Base-by-base conservation (phyloP, 2,113 vertebrate genomes). In the Cephalopterus ornatus region DNA sequence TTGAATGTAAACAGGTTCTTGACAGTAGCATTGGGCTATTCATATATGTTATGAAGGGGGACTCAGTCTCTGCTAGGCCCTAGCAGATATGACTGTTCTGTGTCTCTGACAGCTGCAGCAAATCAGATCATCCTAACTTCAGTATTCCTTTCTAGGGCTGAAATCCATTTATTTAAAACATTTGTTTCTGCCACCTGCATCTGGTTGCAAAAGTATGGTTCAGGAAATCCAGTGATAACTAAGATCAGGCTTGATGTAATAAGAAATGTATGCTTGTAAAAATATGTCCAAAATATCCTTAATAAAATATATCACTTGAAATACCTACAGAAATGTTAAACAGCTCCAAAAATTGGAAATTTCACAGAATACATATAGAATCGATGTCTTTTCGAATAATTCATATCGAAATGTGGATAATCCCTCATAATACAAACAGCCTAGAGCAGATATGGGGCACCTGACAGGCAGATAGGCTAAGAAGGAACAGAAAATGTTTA, bases 21-120 rank as follows among this genome's bases (percentile, higher is more conserved):
- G 55, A 42, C 6, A n/a, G 32, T 42, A 50, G 41, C 1, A 1
- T 28, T 52, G 66, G 26, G 33, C 32, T 83, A 22, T 63, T 15
- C 7, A 0, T 10, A 8, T 22, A 24, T 49, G 11, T 61, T 42
- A 9, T 39, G n/a, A n/a, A n/a, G n/a, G 20, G 27, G 26, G 26
- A 68, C 26, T 65, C 58, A 56, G 50, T 14, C 67, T 74, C 75
- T 84, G 22, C 23, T 12, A 62, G n/a, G 11, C 26, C 12, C 3
- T 23, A 53, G 55, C 33, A 92, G 44, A n/a, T 22, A 8, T 19
- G 39, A 4, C 41, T 44, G 32, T 55, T 87, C 61, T 72, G 21
- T 63, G 21, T 68, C 12, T 88, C 33, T 72, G 67, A 42, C 21
- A 90, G 63, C 62, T 82, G 11, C 53, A 76, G 35, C 23, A 88